Conservation (phyloP, 2,113 vertebrate genomes). For the Kryptolebias marmoratus region DNA sequence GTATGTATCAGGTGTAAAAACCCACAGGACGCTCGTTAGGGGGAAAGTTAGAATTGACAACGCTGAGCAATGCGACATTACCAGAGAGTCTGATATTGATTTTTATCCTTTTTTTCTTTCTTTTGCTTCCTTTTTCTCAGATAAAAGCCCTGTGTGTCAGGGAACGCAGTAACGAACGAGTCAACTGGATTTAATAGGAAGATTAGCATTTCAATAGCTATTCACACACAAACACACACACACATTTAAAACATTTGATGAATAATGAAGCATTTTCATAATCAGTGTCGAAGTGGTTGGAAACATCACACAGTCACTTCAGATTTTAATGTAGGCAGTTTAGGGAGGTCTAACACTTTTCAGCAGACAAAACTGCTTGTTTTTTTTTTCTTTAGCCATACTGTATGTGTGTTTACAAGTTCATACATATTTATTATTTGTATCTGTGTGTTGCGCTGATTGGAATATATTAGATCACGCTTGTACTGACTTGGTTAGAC, state of each 20-base stretch:
- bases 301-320: slow-evolving; percentile 14
- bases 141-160: slow-evolving; percentile 47
- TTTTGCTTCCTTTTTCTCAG: slow-evolving; percentile 14
- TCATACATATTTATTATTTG: not conserved
- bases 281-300: slow-evolving; percentile 21
- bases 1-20: slow-evolving; percentile 14
- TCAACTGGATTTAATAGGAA: slow-evolving; percentile 46
- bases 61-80: slow-evolving; percentile 31
- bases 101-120: slow-evolving; percentile 32
- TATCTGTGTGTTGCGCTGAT: too few relatives aligned
- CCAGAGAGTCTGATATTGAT: slow-evolving; percentile 31
- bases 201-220: slow-evolving; percentile 61
- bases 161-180: slow-evolving; percentile 18
- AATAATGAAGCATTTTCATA: slow-evolving; percentile 38
- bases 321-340: slow-evolving; percentile 11
- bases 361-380: not conserved
- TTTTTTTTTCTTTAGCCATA: not conserved
- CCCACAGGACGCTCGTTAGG: slow-evolving; percentile 23
- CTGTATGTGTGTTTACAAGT: not conserved
- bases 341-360: not conserved
- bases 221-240: slow-evolving; percentile 2
- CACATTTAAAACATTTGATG: slow-evolving; percentile 20
- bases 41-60: slow-evolving; percentile 24
- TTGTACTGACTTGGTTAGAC: too few relatives aligned
- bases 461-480: too few relatives aligned